Conservation (phyloP, 1,140 invertebrate species). For the Drosophila kepulauana region DNA sequence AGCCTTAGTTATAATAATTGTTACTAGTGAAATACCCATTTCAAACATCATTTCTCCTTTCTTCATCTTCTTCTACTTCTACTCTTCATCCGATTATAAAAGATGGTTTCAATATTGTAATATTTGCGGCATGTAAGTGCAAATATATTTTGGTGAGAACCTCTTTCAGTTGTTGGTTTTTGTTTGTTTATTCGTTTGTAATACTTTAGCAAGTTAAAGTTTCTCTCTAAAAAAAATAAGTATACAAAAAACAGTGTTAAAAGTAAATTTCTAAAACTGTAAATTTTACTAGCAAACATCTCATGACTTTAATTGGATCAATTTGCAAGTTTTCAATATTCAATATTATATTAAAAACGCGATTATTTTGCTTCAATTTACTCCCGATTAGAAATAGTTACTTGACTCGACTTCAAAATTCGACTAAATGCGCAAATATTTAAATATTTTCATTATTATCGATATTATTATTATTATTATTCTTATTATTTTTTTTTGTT, state of each 20-base stretch:
- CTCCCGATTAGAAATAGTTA: conserved; percentile 55
- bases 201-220: conserved; percentile 72
- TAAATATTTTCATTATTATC: conserved; percentile 57
- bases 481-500: conserved; percentile 4
- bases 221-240: conserved; percentile 77
- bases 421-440: conserved; percentile 78
- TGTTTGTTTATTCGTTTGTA: conserved; percentile 36
- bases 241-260: conserved; percentile 72
- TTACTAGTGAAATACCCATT: conserved; percentile 65
- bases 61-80: not conserved
- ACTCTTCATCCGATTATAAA: conserved; percentile 32
- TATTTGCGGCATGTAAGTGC: conserved; percentile 54
- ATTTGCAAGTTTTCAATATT: conserved; percentile 20
- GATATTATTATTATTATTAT: conserved; percentile 40
- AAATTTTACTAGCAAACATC: conserved; percentile 82
- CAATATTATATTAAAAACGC: conserved; percentile 61
- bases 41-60: conserved; percentile 4
- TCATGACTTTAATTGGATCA: conserved; percentile 55
- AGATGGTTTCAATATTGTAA: conserved; percentile 43
- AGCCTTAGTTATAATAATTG: conserved; percentile 83
- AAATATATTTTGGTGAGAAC: conserved; percentile 61
- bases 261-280: conserved; percentile 74
- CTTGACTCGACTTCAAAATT: conserved; percentile 69
- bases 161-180: conserved; percentile 49
- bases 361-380: conserved; percentile 56